phyloP scores from a whole-genome alignment of 92 coral and sea anemone genomes.

The Scolanthus callimorphus region DNA sequence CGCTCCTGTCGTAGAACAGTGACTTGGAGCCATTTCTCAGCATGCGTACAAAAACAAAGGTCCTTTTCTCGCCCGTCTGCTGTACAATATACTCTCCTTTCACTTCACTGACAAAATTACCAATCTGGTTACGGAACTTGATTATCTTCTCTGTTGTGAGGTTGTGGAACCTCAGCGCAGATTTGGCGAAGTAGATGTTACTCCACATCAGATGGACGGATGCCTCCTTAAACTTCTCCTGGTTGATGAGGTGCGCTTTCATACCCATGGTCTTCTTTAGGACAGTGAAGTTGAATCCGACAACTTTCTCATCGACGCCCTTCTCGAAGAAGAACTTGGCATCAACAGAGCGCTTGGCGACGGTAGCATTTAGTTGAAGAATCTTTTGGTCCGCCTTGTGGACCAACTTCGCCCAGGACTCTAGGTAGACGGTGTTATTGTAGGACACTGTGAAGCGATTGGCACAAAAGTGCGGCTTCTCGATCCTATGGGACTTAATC shows the following conservation, averaged over 20 bases:
- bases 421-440: slow-evolving; percentile 53
- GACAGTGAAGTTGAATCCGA: slow-evolving; percentile 58
- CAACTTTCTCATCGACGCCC: slow-evolving; percentile 35
- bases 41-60: slow-evolving; percentile 28
- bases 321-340: slow-evolving; percentile 58
- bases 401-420: slow-evolving; percentile 55
- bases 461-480: slow-evolving; percentile 19
- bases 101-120: slow-evolving; percentile 50
- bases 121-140: slow-evolving; percentile 46
- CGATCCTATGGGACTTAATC: slow-evolving; percentile 49
- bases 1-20: slow-evolving; percentile 45
- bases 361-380: slow-evolving; percentile 56
- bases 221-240: slow-evolving; percentile 43
- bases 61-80: slow-evolving; percentile 31
- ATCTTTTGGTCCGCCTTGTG: slow-evolving; percentile 30
- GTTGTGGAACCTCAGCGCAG: slow-evolving; percentile 38
- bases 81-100: slow-evolving; percentile 34
- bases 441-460: slow-evolving; percentile 54
- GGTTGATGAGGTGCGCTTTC: slow-evolving; percentile 44
- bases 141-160: slow-evolving; percentile 31
- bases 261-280: slow-evolving; percentile 56
- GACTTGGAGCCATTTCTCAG: slow-evolving; percentile 60
- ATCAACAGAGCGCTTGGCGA: slow-evolving; percentile 42
- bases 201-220: slow-evolving; percentile 61
- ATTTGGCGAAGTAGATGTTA: slow-evolving; percentile 39